Base-by-base conservation (phyloP, 1,140 invertebrate species). In the Brachionus sp. region DNA sequence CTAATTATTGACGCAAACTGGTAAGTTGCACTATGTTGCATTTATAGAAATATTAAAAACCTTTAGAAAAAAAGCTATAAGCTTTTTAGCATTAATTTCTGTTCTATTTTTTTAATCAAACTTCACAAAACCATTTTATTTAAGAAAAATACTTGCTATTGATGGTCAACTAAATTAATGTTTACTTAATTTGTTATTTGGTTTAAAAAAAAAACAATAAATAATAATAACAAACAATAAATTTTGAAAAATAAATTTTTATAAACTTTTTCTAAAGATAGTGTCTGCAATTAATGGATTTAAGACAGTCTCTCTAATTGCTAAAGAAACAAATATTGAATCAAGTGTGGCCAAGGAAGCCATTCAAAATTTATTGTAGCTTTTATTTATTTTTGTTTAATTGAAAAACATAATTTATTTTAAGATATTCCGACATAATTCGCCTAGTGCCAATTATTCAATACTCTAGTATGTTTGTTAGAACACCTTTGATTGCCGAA, bases 341-440 rank as follows among this genome's bases (percentile, higher is more conserved):
- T 95, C 93, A 83, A 95, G 94, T 89, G 89, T 98, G 44, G 95
- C 97, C 0, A 97, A 97, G 89, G 93, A 94, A 7, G 96, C 95
- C 87, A 92, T 97, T 53, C 95, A 96, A 88, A 98, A 98, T 90
- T 90, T 97, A 77, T 91, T 95, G 86, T 97, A 86, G 9, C 5
- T 39, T 37, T 39, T 35, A 16, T 29, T 33, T 16, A 88, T 5
- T n/a, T 13, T 57, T 78, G 25, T 35, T 78, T 53, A 16, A 13
- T 12, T n/a, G 9, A 10, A 44, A 25, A 13, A 5, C 12, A 44
- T 33, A n/a, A 7, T 13, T n/a, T 70, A 2, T 39, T 16, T 37
- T 19, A 84, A 92, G 92, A 57, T 92, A 93, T 88, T 93, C 93
- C 85, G 91, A 93, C 85, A 92, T 95, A 3, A 92, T 93, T 12